phyloP scores from a whole-genome alignment of 1,140 invertebrate genomes.

The Schlechtendalia chinensis region DNA sequence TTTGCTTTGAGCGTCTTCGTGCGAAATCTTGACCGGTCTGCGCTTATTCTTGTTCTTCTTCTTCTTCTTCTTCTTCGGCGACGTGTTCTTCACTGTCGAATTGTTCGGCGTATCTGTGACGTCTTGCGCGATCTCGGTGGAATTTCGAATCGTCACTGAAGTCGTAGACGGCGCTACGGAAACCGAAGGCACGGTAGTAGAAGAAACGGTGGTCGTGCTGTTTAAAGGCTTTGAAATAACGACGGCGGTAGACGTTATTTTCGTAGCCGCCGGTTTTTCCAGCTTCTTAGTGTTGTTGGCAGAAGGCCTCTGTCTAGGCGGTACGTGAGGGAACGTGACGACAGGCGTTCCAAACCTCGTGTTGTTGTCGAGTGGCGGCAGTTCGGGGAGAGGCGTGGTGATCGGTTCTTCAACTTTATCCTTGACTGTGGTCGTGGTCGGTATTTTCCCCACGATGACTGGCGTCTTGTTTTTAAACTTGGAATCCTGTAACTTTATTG shows the following conservation, averaged over 20 bases:
- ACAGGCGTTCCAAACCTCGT: constrained; percentile 52
- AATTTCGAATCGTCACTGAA: constrained; percentile 47
- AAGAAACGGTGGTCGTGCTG: neutral
- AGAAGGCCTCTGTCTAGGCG: constrained; percentile 45
- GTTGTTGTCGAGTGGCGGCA: constrained; percentile 32
- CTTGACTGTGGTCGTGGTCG: constrained; percentile 45
- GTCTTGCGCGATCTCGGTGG: constrained; percentile 43
- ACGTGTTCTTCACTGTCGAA: constrained; percentile 45
- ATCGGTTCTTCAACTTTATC: constrained; percentile 51
- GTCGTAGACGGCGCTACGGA: constrained; percentile 7
- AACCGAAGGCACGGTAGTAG: neutral
- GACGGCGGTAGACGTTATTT: constrained; percentile 53
- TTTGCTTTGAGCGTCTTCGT: constrained; percentile 56
- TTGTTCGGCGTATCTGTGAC: constrained; percentile 49
- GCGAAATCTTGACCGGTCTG: constrained; percentile 57
- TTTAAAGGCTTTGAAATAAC: constrained; percentile 54
- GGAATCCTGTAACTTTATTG: constrained; percentile 53
- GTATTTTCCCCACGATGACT: constrained; percentile 54
- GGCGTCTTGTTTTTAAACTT: constrained; percentile 55
- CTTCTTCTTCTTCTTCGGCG: constrained; percentile 53
- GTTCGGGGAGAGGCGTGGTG: constrained; percentile 47
- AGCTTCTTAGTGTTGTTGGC: constrained; percentile 48
- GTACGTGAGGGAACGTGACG: constrained; percentile 52
- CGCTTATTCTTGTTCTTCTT: constrained; percentile 66
- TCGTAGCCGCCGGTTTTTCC: constrained; percentile 52